These are phyloP conservation scores for Ptychadena robeensis DNA, from an alignment of 2,797 vertebrate species.

Conservation along the genomic window DNA sequence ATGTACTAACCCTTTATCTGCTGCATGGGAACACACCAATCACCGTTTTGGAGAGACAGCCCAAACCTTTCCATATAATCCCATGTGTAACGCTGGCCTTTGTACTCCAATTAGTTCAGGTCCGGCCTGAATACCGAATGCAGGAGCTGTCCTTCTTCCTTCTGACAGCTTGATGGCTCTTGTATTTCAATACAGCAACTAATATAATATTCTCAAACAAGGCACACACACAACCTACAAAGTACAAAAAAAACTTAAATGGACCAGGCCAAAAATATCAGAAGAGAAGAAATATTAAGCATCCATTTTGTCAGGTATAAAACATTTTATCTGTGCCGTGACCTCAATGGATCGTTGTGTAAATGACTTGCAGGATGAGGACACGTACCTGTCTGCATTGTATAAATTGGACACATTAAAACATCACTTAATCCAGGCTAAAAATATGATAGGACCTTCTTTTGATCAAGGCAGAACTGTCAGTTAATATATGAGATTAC, in stretches of 20 bases:
- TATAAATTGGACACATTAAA: background rate
- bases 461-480: background rate
- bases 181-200: background rate
- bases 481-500: background rate
- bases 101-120: background rate
- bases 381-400: background rate
- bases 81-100: background rate
- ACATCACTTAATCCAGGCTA: background rate
- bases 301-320: background rate
- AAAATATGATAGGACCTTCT: background rate
- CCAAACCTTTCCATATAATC: background rate
- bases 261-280: background rate
- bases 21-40: constrained; percentile 3
- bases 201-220: background rate
- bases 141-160: background rate
- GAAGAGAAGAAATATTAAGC: background rate
- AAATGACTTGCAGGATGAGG: background rate
- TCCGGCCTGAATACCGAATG: background rate
- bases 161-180: background rate
- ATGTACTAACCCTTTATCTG: constrained; percentile 14
- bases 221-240: background rate
- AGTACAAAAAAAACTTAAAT: no score
- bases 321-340: background rate
- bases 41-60: background rate
- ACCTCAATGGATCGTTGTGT: background rate